These are phyloP conservation scores for Catostomus latipinnis DNA, from an alignment of 2,797 vertebrate genomes.

Conservation along the genomic window DNA sequence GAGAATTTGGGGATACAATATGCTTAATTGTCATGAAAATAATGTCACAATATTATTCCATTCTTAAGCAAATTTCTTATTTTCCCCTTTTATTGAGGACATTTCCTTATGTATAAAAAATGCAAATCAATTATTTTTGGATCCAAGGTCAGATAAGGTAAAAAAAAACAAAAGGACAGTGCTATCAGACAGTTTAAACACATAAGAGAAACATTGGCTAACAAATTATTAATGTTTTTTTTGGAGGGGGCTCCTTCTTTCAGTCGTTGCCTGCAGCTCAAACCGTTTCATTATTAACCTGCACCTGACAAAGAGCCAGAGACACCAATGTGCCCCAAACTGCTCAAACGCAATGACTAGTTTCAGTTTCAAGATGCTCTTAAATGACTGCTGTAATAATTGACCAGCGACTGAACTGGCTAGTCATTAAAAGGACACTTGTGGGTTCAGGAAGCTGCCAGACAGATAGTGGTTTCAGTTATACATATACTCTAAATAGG, in stretches of 20 bases:
- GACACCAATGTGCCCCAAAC: neutral
- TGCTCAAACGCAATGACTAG: too few species aligned
- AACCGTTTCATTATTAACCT: conserved; percentile 60
- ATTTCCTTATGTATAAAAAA: neutral
- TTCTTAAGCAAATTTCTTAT: too few species aligned
- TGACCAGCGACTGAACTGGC: neutral
- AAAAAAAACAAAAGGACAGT: neutral
- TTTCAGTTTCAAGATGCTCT: neutral
- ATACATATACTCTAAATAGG: neutral
- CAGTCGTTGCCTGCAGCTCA: conserved; percentile 42
- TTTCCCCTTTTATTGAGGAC: neutral
- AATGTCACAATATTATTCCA: too few species aligned
- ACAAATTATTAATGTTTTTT: conserved; percentile 59
- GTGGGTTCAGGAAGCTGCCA: conserved; percentile 32
- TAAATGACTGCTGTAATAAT: neutral
- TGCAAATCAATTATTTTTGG: neutral
- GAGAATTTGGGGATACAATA: too few species aligned
- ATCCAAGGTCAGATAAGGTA: neutral
- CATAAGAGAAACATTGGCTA: conserved; percentile 47
- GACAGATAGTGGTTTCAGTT: conserved; percentile 9
- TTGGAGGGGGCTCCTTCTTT: conserved; percentile 33
- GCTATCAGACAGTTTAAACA: conserved; percentile 30
- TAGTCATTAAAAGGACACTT: conserved; percentile 34
- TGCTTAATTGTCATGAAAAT: too few species aligned
- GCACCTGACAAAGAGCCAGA: conserved; percentile 38